Evolutionary conservation across 2,888 invertebrate species (phyloP), one percentile per base, ranked within the genome.

Genomic region (Teleiodes luculella): DNA sequence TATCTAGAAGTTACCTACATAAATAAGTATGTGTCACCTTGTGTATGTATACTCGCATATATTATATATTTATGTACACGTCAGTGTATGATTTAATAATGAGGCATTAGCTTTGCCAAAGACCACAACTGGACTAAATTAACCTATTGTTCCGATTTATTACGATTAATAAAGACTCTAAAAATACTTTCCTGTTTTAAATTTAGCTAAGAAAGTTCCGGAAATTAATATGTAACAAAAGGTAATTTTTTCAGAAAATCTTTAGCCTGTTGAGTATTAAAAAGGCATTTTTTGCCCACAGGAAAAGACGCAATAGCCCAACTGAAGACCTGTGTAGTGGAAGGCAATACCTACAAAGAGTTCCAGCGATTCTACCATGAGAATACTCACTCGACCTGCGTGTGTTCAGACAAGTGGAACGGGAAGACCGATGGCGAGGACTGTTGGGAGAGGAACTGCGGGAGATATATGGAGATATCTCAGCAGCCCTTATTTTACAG

Each of bases 391-490:
- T 85, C 87, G 70, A 75, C 70, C 1, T 91, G 91, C 65, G 67
- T 90, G 10, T 91, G 91, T 56, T 82, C 85, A 0, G 70, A 76
- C 0, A 78, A 85, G 36, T 91, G 86, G 78, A 78, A 83, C 61
- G 90, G 88, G 4, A 71, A 80, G 11, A 62, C 78, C 11, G 81
- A 88, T 46, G 71, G 76, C 55, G 57, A 76, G 1, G 75, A 74
- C 67, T 91, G 91, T 64, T 67, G 74, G 4, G 84, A 89, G 54
- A 78, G 89, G 52, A 80, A 88, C 69, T 91, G 91, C 48, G 90
- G 88, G 3, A 66, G n/a, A n/a, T n/a, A 88, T 3, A 66, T 88
- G 3, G 91, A 91, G 68, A 81, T 91, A 4, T 83, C 85, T 57
- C 80, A 81, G 56, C 86, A 87, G 62, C 75, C 78, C 7, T 76